Evolutionary conservation across 37 sponge, comb jelly and placozoan genomes (phyloP), one percentile per base, ranked within the genome.

Genomic region (Aplysina aerophoba): DNA sequence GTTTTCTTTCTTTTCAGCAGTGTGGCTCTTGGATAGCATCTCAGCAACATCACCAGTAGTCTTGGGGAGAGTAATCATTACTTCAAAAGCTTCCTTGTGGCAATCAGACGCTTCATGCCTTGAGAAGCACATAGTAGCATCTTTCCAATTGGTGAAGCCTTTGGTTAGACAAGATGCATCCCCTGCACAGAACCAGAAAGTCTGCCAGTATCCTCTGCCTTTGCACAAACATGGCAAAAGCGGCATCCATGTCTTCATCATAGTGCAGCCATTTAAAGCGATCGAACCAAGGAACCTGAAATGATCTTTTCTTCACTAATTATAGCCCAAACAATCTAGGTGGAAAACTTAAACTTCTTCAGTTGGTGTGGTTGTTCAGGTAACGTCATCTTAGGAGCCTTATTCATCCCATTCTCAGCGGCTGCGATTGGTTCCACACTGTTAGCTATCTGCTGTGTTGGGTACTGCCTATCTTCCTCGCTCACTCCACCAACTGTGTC

Each of bases 161-260:
- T 58, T 67, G 69, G 69, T 67, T 67, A 67, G 69, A n/a, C 15
- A 67, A 67, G 69, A 20, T 67, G 69, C 69, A 67, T 25, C 69
- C 69, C 69, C 69, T 28, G 28, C 27, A 28, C 69, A 67, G 69
- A 67, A 67, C 69, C 69, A 67, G 22, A n/a, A 67, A 67, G 69
- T 16, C 28, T 67, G 69, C 69, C 28, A 67, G 15, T 67, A 67
- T 67, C 69, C 69, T 67, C 69, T 67, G 69, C 69, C 69, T 67
- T 67, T 67, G 69, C 69, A 67, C 69, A 67, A 67, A 67, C 69
- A 67, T 67, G 69, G 69, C 69, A 67, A 67, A 67, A 67, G 69
- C 69, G 69, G 69, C 69, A 22, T 67, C 69, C 69, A 67, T 67
- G 27, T 67, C 69, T 67, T 67, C 69, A 67, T 67, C 69, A 67